Percentiles rank a stretch among this genome's conserved stretches.
These are phyloP conservation scores for Acleris holmiana DNA, from an alignment of 2,888 invertebrate genomes.

Conservation along the genomic window DNA sequence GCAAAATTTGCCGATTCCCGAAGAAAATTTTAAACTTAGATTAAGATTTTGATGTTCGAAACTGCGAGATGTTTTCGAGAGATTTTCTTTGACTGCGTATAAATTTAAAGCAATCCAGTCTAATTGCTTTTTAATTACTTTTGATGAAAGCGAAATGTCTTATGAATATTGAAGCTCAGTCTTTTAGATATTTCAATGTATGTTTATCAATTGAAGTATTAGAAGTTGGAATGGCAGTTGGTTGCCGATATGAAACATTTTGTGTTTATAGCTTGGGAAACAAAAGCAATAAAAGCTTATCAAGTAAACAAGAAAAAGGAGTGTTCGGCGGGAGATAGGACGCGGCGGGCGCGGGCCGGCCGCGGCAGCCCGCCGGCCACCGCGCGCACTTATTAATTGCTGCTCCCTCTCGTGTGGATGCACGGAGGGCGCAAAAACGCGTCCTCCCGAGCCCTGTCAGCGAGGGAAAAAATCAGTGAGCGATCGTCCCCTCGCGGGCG, in stretches of 20 bases:
- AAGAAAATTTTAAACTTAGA: slow-evolving; percentile 84
- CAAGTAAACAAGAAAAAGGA: slow-evolving; percentile 67
- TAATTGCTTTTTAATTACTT: slow-evolving; percentile 84
- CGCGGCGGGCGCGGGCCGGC: slow-evolving; percentile 27
- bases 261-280: slow-evolving; percentile 34
- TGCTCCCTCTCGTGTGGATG: slow-evolving; percentile 71
- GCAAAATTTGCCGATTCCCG: slow-evolving; percentile 82
- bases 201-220: slow-evolving; percentile 33
- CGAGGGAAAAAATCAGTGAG: slow-evolving; percentile 85
- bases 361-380: slow-evolving; percentile 49
- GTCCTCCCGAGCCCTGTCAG: slow-evolving; percentile 82
- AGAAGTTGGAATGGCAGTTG: slow-evolving; percentile 21
- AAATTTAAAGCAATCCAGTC: slow-evolving; percentile 76
- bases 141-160: slow-evolving; percentile 56
- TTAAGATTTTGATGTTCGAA: slow-evolving; percentile 82
- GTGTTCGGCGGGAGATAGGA: slow-evolving; percentile 51
- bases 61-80: slow-evolving; percentile 75
- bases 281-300: slow-evolving; percentile 55
- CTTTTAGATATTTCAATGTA: slow-evolving; percentile 33
- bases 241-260: slow-evolving; percentile 9
- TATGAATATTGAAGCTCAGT: slow-evolving; percentile 47
- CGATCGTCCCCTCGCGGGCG: slow-evolving; percentile 84
- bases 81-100: slow-evolving; percentile 74
- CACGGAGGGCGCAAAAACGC: slow-evolving; percentile 80
- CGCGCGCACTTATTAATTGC: slow-evolving; percentile 80